phyloP scores from a whole-genome alignment of 30 jellyfish, hydroid and myxozoan species.

The Cassiopea andromeda region DNA sequence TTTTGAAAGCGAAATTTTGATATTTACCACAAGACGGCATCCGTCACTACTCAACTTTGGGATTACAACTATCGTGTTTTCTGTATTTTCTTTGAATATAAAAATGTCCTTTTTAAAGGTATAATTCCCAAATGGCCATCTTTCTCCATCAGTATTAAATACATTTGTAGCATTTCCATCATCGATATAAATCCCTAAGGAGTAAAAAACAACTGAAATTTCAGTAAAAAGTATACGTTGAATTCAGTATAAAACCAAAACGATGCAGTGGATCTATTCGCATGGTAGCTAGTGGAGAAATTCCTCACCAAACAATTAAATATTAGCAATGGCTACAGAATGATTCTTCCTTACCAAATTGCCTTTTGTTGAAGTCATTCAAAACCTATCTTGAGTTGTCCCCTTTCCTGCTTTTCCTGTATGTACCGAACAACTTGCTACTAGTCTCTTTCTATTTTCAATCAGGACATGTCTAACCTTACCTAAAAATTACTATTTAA shows the following conservation, averaged over 20 bases:
- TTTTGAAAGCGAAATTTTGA: background rate
- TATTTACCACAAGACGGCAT: conserved; percentile 48
- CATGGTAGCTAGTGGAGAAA: too few species aligned
- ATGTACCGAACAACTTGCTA: too few species aligned
- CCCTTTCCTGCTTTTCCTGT: too few species aligned
- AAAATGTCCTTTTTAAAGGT: conserved; percentile 16
- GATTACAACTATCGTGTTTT: background rate
- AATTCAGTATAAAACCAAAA: background rate
- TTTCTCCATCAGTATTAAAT: conserved; percentile 56
- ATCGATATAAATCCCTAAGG: conserved; percentile 47
- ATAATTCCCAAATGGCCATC: conserved; percentile 67
- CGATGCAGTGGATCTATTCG: too few species aligned
- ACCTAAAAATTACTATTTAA: too few species aligned
- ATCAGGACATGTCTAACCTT: too few species aligned
- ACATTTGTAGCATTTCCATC: conserved; percentile 61
- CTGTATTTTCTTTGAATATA: conserved; percentile 6
- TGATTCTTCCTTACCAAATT: too few species aligned
- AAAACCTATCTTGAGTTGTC: too few species aligned
- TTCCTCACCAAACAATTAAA: too few species aligned
- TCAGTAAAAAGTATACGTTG: background rate
- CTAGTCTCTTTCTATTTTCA: too few species aligned
- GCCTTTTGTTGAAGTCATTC: too few species aligned
- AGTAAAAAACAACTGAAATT: background rate
- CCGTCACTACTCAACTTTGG: conserved; percentile 33
- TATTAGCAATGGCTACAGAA: too few species aligned